Evolutionary conservation across 2,113 vertebrate genomes (phyloP).

Genomic region (Osmerus eperlanus): DNA sequence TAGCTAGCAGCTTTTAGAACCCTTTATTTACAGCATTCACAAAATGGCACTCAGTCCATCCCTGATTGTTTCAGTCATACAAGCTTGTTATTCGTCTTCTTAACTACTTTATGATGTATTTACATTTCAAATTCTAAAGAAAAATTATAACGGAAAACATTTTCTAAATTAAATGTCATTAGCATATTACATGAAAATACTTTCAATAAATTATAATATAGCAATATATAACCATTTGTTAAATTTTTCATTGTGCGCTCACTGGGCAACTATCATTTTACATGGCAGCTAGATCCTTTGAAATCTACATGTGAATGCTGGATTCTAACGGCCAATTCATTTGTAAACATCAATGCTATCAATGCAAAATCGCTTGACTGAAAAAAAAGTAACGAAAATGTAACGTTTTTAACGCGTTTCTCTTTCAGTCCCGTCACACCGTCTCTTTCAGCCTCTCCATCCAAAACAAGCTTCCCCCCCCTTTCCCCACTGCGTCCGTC

Average conservation of each 20-base stretch:
- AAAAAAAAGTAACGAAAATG: not conserved
- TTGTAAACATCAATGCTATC: conserved; percentile 7
- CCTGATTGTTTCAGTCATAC: conserved; percentile 35
- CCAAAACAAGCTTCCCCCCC: not conserved
- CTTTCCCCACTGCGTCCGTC: not conserved
- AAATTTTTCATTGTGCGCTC: conserved; percentile 13
- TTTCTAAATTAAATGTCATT: conserved; percentile 12
- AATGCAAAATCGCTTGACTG: conserved; percentile 1
- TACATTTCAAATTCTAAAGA: conserved; percentile 11
- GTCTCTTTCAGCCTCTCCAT: no score
- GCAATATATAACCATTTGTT: not conserved
- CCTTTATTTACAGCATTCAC: conserved; percentile 65
- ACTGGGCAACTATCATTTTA: conserved; percentile 10
- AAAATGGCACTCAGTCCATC: conserved; percentile 34
- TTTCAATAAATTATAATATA: conserved; percentile 30
- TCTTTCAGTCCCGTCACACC: no score
- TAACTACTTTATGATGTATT: conserved; percentile 8
- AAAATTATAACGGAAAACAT: not conserved
- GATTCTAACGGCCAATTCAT: conserved; percentile 12
- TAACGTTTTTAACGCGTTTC: no score
- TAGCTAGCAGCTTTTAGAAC: conserved; percentile 29
- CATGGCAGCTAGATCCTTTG: conserved; percentile 23
- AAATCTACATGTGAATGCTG: conserved; percentile 16
- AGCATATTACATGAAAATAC: conserved; percentile 4
- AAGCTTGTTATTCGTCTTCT: conserved; percentile 29